phyloP scores from a whole-genome alignment of 2,113 vertebrate species.

The Ictidomys tridecemlineatus region DNA sequence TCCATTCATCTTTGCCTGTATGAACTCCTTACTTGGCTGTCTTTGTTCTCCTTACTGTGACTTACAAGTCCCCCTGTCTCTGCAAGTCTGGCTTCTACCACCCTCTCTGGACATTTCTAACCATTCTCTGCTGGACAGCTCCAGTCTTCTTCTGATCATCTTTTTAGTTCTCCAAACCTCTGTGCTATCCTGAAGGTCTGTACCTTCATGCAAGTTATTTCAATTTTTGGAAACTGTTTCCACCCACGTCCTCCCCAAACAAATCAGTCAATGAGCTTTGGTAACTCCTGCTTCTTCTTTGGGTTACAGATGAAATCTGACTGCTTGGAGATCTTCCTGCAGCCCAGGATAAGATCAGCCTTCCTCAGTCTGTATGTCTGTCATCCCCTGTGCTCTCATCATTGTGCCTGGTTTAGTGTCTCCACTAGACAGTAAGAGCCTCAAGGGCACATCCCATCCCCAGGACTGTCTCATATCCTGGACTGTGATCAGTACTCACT shows the following conservation, averaged over 20 bases:
- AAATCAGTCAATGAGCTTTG: neutral
- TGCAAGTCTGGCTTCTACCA: neutral
- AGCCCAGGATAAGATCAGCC: neutral
- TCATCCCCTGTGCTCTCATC: neutral
- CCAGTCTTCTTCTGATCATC: neutral
- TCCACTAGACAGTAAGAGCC: neutral
- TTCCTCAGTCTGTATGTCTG: neutral
- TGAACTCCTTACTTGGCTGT: neutral
- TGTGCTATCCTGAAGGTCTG: neutral
- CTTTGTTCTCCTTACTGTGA: neutral
- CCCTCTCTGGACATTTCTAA: neutral
- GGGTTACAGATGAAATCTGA: neutral
- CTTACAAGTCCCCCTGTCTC: neutral
- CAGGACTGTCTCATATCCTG: neutral
- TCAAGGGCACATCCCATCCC: neutral
- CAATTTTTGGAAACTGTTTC: constrained; percentile 6
- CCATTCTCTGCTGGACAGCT: neutral
- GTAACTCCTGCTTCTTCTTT: neutral
- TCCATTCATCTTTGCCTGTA: neutral
- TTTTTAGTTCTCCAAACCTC: neutral
- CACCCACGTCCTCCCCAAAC: neutral
- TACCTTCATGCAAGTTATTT: neutral
- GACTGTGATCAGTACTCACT: neutral
- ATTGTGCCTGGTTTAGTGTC: neutral
- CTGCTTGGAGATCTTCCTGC: neutral